Evolutionary conservation across 2,888 invertebrate species (phyloP).

Genomic region (Synergus umbraculus): DNA sequence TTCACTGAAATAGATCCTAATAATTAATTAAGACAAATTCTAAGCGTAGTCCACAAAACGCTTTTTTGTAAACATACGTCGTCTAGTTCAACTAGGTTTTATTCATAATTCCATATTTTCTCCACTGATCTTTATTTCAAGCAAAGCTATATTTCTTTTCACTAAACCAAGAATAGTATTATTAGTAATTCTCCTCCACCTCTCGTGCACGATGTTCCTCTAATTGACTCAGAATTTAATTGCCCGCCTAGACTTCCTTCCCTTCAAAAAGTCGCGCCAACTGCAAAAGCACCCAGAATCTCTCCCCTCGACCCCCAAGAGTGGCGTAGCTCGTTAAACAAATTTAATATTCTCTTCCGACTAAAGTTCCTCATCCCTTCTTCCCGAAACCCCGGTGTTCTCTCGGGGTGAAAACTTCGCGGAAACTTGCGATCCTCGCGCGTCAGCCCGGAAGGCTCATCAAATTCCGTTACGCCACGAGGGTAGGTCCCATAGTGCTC

Average conservation of each 20-base stretch:
- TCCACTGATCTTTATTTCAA: neutral
- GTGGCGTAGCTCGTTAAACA: slow-evolving; percentile 65
- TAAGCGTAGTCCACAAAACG: no score
- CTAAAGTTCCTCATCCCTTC: slow-evolving; percentile 56
- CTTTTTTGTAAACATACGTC: no score
- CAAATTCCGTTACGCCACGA: slow-evolving; percentile 64
- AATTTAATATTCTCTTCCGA: slow-evolving; percentile 69
- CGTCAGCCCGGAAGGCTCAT: slow-evolving; percentile 74
- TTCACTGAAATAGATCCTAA: no score
- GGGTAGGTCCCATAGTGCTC: slow-evolving; percentile 52
- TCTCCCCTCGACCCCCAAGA: slow-evolving; percentile 43
- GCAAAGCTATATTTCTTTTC: neutral
- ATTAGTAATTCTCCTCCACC: neutral
- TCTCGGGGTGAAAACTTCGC: slow-evolving; percentile 62
- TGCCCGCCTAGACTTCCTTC: slow-evolving; percentile 52
- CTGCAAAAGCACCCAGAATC: slow-evolving; percentile 30
- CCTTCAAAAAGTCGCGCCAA: slow-evolving; percentile 52
- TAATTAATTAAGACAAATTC: no score
- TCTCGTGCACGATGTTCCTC: slow-evolving; percentile 18
- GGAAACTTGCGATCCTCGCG: slow-evolving; percentile 67
- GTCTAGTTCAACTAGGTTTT: no score
- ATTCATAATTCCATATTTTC: neutral
- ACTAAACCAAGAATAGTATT: neutral
- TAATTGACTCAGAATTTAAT: slow-evolving; percentile 54
- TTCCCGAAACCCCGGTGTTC: slow-evolving; percentile 48